Conservation (phyloP, 2,113 vertebrate genomes). For the Psettodes erumei region DNA sequence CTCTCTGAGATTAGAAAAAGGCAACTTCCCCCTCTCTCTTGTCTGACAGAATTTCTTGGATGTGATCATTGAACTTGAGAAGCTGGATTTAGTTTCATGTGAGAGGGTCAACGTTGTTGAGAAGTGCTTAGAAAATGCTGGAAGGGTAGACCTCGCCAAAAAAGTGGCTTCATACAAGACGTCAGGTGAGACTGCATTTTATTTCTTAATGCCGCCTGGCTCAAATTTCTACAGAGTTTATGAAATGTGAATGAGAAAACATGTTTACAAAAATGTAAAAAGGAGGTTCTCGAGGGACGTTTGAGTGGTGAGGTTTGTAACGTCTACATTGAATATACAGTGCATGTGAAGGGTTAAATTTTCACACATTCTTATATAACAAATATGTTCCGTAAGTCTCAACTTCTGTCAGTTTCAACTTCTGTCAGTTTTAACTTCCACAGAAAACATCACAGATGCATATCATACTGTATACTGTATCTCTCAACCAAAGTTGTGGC, state of each 20-base stretch:
- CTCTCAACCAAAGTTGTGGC: too few species aligned
- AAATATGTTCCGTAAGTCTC: too few species aligned
- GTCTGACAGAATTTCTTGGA: constrained; percentile 89
- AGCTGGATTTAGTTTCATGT: constrained; percentile 84
- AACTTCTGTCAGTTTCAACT: too few species aligned
- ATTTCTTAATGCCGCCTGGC: not conserved
- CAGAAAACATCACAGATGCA: not conserved
- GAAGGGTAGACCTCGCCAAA: constrained; percentile 87
- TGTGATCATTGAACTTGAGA: constrained; percentile 90
- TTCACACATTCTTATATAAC: not conserved
- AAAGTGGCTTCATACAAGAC: constrained; percentile 85
- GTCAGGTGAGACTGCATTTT: constrained; percentile 79
- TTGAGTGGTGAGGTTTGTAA: not conserved
- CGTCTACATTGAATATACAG: not conserved
- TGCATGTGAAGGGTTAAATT: not conserved
- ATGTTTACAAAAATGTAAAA: not conserved
- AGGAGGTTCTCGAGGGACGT: not conserved
- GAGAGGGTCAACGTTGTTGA: constrained; percentile 87
- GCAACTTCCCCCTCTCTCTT: not conserved
- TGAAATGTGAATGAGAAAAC: not conserved
- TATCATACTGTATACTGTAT: too few species aligned
- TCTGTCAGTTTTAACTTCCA: too few species aligned
- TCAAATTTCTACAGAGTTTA: not conserved
- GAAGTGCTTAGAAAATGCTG: constrained; percentile 84
- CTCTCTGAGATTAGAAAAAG: not conserved